Base-by-base conservation (phyloP, 2,797 vertebrate species). In the Columba guinea region DNA sequence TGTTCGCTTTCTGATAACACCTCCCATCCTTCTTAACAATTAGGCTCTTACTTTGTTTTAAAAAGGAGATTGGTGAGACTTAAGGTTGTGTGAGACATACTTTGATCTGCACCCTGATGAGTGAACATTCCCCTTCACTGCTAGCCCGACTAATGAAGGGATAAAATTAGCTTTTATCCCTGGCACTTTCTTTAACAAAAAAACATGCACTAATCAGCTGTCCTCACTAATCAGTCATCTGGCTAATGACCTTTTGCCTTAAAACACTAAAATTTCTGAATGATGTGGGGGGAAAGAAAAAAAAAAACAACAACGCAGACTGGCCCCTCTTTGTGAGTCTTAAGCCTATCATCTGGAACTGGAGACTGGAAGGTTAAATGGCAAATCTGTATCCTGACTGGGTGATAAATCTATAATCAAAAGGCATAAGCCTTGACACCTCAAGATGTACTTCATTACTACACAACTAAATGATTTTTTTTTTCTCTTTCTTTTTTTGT, bases 31-130 rank as follows among this genome's bases (percentile, higher is more conserved):
- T 92, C 90, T 89, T 92, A 97, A 96, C 91, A 94, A 95, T 91
- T 70, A 79, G 62, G 64, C 17, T 60, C 49, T 20, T 83, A 11
- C 35, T 26, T 78, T 70, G 44, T 59, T 70, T 85, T 51, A 65
- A 71, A 24, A 83, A 88, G 76, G 80, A 94, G 84, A 84, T 82
- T 87, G 80, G 96, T 95, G 90, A 97, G 97, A 97, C 95, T 96
- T 97, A 90, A 95, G 95, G 96, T 97, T 98, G 94, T 90, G 87
- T 23, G 80, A 97, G 97, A 92, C 87, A 78, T 98, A 92, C 98
- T 99, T 99, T 99, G 99, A 99, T 99, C 98, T 99, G 97, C 94
- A 97, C 97, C 97, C 98, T 98, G 98, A 98, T 98, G 98, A 98
- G 98, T 98, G 98, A 98, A 98, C 98, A 98, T 97, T 98, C 97